Conservation (phyloP, 2,888 invertebrate genomes). For the Willowsia nigromaculata region DNA sequence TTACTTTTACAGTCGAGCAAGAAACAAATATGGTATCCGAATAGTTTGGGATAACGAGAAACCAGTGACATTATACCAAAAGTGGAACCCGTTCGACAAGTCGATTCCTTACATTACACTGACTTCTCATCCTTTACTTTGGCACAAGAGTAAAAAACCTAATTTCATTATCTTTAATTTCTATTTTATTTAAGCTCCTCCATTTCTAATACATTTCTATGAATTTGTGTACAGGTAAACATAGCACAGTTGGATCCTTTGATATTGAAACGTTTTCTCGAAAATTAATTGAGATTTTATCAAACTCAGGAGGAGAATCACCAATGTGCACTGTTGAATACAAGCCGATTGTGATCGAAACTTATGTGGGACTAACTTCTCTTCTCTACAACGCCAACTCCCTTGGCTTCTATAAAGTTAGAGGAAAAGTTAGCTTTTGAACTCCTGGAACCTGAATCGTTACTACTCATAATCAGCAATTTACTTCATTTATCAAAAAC, state of each 20-base stretch:
- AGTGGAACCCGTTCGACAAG: slow-evolving; percentile 92
- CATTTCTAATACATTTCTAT: not conserved
- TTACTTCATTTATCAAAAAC: not conserved
- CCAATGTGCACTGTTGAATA: slow-evolving; percentile 82
- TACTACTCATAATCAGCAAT: not conserved
- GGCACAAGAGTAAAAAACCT: slow-evolving; percentile 85
- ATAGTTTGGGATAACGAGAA: slow-evolving; percentile 89
- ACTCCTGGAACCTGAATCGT: not conserved
- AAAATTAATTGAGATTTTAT: slow-evolving; percentile 81
- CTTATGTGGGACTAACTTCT: slow-evolving; percentile 89
- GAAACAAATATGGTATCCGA: slow-evolving; percentile 88
- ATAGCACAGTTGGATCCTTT: slow-evolving; percentile 80
- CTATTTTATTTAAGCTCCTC: too few relatives aligned
- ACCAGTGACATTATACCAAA: slow-evolving; percentile 85
- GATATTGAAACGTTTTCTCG: slow-evolving; percentile 85
- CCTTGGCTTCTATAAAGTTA: slow-evolving; percentile 92
- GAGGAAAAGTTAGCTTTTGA: slow-evolving; percentile 91
- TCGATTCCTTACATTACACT: slow-evolving; percentile 90
- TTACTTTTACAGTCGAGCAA: slow-evolving; percentile 82
- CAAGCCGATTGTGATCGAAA: slow-evolving; percentile 88
- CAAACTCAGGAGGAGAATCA: slow-evolving; percentile 72
- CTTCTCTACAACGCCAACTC: slow-evolving; percentile 90
- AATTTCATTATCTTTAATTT: too few relatives aligned
- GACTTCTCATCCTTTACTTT: slow-evolving; percentile 89
- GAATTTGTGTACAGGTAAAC: too few relatives aligned